Evolutionary conservation across 2,113 vertebrate species (phyloP), one percentile per base, ranked within the genome.

Genomic region (pig (Sus scrofa)): DNA sequence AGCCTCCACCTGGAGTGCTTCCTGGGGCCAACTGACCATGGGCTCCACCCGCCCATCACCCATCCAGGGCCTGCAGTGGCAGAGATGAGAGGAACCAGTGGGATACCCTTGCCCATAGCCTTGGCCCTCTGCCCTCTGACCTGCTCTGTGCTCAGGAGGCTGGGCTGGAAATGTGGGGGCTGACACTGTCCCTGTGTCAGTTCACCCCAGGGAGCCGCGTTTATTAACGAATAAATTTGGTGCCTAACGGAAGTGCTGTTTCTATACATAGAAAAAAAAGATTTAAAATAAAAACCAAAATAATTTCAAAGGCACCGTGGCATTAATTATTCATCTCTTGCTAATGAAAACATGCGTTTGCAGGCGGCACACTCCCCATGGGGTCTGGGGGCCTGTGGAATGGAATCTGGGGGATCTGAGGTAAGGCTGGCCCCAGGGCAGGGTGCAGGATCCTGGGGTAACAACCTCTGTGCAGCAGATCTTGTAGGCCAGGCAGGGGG

Each of bases 201-300:
- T 67, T 24, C 30, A 7, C 86, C 79, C 89, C n/a, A n/a, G 78
- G 83, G 93, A 86, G 50, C 71, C 0, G 0, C 77, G 94, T 95
- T 96, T 97, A 97, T 98, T 97, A 97, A 95, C 97, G 95, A 96
- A 96, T 97, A 97, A 97, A 97, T 98, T 96, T 94, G 68, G 89
- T 91, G 50, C 56, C 86, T 97, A 97, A 92, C 37, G 24, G 94
- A 97, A 98, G 65, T 96, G 70, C 24, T 90, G 70, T 91, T 97
- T 97, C 97, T 97, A 97, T 97, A 96, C 92, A 98, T 96, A 97
- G 97, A 94, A 96, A 94, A 92, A 92, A 96, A 91, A 83, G 56
- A 67, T 96, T 96, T 90, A 97, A 98, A 97, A 97, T 94, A 97
- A 97, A 98, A 97, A 86, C 63, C 83, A 82, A 95, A 97, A 97